phyloP scores from a whole-genome alignment of 2,113 vertebrate species.

The Forbesichthys papilliferus region DNA sequence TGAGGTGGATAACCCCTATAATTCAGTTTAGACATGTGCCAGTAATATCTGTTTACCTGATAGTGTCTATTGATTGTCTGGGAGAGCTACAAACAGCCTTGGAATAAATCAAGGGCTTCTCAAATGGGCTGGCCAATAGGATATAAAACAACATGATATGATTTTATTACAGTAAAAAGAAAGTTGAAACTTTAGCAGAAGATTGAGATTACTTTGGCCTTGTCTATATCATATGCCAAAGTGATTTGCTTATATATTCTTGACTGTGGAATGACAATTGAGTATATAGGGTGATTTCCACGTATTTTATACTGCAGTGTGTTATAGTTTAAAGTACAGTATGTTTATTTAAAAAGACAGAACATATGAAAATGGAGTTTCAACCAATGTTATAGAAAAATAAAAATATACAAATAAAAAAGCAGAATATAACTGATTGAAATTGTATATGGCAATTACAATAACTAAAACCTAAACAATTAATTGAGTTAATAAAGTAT shows the following conservation, averaged over 20 bases:
- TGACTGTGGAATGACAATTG: too few relatives aligned
- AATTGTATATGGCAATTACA: neutral
- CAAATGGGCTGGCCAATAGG: conserved; percentile 28
- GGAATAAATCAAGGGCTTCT: conserved; percentile 46
- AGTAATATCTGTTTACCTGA: conserved; percentile 56
- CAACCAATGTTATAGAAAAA: too few relatives aligned
- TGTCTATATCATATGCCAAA: conserved; percentile 30
- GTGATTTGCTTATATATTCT: conserved; percentile 6
- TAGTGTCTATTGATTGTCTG: conserved; percentile 57
- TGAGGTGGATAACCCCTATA: conserved; percentile 26
- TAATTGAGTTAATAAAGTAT: neutral
- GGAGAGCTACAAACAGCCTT: conserved; percentile 32
- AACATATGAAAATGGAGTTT: too few relatives aligned
- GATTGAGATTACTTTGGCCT: conserved; percentile 27
- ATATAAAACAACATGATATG: conserved; percentile 39
- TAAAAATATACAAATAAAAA: too few relatives aligned
- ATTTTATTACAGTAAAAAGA: conserved; percentile 50
- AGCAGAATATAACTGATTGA: too few relatives aligned
- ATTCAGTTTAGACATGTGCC: conserved; percentile 51
- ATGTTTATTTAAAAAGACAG: too few relatives aligned
- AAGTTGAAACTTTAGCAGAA: conserved; percentile 41
- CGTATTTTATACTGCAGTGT: conserved; percentile 5
- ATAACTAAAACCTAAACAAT: neutral
- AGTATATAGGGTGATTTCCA: neutral
- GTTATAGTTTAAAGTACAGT: neutral